Percentiles rank a stretch among this genome's conserved stretches.
phyloP scores from a whole-genome alignment of 2,888 invertebrate species.

The Chymomyza amoena region DNA sequence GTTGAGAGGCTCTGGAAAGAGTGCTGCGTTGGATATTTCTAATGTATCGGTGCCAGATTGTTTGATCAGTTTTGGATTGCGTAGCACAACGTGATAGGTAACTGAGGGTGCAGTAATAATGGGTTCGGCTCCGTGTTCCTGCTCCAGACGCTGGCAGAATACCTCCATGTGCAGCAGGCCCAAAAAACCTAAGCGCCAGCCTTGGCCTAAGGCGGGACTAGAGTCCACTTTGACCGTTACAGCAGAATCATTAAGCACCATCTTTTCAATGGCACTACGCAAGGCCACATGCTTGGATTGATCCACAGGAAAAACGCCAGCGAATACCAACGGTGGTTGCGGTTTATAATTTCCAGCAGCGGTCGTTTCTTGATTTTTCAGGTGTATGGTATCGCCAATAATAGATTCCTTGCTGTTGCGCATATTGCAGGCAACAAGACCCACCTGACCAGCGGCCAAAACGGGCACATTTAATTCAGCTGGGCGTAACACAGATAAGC shows the following conservation, averaged over 20 bases:
- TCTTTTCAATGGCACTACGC: constrained; percentile 91
- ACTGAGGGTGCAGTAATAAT: constrained; percentile 92
- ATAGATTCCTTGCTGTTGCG: constrained; percentile 85
- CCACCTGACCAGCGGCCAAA: constrained; percentile 95
- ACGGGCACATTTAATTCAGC: constrained; percentile 83
- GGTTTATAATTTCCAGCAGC: constrained; percentile 83
- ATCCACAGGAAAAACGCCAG: constrained; percentile 92
- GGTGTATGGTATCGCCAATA: constrained; percentile 88
- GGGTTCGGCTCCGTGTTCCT: constrained; percentile 90
- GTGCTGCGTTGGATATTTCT: constrained; percentile 86
- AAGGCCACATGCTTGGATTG: constrained; percentile 89
- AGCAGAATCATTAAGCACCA: constrained; percentile 96
- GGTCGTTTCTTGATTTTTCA: constrained; percentile 79
- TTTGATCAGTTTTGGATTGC: constrained; percentile 85
- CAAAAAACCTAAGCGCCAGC: constrained; percentile 92
- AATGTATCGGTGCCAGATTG: constrained; percentile 82
- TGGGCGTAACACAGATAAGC: constrained; percentile 89
- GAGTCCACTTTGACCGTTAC: constrained; percentile 90
- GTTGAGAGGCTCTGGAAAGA: constrained; percentile 84
- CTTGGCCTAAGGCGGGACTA: constrained; percentile 92
- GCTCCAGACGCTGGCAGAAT: constrained; percentile 90
- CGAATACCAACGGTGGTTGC: constrained; percentile 90
- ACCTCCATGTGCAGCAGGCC: constrained; percentile 93
- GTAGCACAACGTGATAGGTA: constrained; percentile 87
- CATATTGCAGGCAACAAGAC: constrained; percentile 91